Evolutionary conservation across 2,113 vertebrate genomes (phyloP).

Genomic region (Calonectris borealis): DNA sequence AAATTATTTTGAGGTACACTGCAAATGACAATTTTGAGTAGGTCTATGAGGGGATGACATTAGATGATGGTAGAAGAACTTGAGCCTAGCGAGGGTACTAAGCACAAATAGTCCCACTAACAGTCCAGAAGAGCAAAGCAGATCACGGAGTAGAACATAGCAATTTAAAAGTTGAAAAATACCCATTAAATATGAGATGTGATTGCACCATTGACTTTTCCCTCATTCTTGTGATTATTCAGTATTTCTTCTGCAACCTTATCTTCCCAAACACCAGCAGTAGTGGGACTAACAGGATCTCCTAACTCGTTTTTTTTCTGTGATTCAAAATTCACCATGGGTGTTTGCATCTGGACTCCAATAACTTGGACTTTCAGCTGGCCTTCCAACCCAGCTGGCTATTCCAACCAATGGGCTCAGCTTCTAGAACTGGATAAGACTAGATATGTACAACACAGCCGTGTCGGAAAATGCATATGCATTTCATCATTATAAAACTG

Average conservation of each 20-base stretch:
- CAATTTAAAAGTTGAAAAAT: not conserved
- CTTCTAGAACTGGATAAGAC: not conserved
- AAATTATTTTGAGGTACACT: not conserved
- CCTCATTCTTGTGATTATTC: not conserved
- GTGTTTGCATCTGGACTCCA: not conserved
- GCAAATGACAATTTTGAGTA: not conserved
- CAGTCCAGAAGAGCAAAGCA: not conserved
- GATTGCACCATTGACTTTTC: not conserved
- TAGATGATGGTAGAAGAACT: not conserved
- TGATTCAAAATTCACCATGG: not conserved
- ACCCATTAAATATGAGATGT: not conserved
- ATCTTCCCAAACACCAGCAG: not conserved
- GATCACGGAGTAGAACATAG: fast-evolving
- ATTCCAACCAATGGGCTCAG: not conserved
- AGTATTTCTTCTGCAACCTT: not conserved
- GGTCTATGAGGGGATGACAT: not conserved
- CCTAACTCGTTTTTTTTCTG: not conserved
- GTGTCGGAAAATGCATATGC: not conserved
- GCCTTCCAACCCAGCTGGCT: not conserved
- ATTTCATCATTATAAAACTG: not conserved
- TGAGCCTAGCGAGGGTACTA: not conserved
- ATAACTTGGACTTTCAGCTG: not conserved
- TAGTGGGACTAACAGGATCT: not conserved
- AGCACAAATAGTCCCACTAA: not conserved
- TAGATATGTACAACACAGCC: not conserved